phyloP scores from a whole-genome alignment of 2,888 invertebrate species.

The Cheilosia urbana region DNA sequence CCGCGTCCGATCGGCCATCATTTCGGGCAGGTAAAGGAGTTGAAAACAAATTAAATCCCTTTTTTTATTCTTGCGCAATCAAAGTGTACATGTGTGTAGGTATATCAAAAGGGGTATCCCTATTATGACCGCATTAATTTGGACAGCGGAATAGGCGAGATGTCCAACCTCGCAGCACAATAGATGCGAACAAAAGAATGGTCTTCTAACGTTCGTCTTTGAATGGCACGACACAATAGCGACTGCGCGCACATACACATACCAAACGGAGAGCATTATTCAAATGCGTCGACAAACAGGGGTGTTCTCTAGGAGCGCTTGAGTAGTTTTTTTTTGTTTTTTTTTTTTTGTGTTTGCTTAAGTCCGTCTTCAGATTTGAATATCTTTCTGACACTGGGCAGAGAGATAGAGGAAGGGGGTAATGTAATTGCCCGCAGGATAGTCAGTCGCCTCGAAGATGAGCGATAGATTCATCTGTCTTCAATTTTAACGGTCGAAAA shows the following conservation, averaged over 20 bases:
- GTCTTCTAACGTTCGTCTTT: conserved; percentile 79
- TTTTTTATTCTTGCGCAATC: conserved; percentile 64
- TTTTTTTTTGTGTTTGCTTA: conserved; percentile 18
- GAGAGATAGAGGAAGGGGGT: conserved; percentile 15
- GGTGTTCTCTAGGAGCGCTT: conserved; percentile 60
- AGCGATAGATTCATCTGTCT: conserved; percentile 61
- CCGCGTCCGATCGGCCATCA: conserved; percentile 67
- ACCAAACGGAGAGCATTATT: conserved; percentile 42
- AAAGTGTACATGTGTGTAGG: conserved; percentile 15
- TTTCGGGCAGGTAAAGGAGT: conserved; percentile 66
- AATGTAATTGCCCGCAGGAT: conserved; percentile 71
- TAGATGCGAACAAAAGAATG: conserved; percentile 77
- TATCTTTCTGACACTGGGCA: conserved; percentile 27
- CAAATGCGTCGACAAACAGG: conserved; percentile 60
- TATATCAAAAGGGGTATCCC: conserved; percentile 76
- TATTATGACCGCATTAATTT: conserved; percentile 78
- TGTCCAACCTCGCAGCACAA: conserved; percentile 82
- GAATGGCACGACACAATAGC: conserved; percentile 59
- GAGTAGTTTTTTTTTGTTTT: not conserved
- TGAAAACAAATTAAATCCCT: conserved; percentile 71
- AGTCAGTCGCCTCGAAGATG: conserved; percentile 31
- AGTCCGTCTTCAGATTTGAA: conserved; percentile 71
- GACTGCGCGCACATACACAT: conserved; percentile 25
- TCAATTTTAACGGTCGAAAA: conserved; percentile 69
- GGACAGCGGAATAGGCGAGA: conserved; percentile 81